phyloP scores from a whole-genome alignment of 2,113 vertebrate genomes.

The Labeo rohita region DNA sequence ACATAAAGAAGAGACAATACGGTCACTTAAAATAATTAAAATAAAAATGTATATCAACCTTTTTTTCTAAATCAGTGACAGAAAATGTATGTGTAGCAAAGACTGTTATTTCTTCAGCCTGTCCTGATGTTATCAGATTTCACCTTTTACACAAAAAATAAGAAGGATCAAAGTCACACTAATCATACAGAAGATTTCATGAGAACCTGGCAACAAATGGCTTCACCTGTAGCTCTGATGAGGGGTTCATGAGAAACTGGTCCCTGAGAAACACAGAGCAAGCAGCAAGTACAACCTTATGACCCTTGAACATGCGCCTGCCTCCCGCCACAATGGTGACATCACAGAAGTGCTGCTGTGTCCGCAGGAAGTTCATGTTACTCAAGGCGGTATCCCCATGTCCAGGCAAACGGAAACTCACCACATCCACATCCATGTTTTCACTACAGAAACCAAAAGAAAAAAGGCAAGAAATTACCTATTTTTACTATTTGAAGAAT shows the following conservation, averaged over 20 bases:
- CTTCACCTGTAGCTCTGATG: slow-evolving; percentile 75
- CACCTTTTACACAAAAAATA: no score
- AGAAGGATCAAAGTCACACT: no score
- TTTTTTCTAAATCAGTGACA: no score
- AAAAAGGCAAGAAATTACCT: background rate
- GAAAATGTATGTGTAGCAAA: no score
- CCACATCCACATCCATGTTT: slow-evolving; percentile 82
- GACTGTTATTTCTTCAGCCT: no score
- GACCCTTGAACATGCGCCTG: slow-evolving; percentile 86
- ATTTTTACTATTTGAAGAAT: no score
- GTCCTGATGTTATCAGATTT: no score
- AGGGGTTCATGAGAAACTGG: slow-evolving; percentile 90
- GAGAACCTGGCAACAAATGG: no score
- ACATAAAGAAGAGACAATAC: no score
- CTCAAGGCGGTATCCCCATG: slow-evolving; percentile 86
- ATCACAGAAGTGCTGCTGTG: slow-evolving; percentile 90
- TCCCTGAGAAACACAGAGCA: slow-evolving; percentile 91
- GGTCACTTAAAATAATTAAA: no score
- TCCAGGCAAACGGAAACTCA: slow-evolving; percentile 88
- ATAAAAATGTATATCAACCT: no score
- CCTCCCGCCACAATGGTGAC: slow-evolving; percentile 87
- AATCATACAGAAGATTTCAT: no score
- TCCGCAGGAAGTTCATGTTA: slow-evolving; percentile 86
- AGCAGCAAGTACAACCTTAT: slow-evolving; percentile 91
- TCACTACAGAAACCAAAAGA: background rate